Conservation (phyloP, 2,888 invertebrate genomes). For the Zootermopsis nevadensis region DNA sequence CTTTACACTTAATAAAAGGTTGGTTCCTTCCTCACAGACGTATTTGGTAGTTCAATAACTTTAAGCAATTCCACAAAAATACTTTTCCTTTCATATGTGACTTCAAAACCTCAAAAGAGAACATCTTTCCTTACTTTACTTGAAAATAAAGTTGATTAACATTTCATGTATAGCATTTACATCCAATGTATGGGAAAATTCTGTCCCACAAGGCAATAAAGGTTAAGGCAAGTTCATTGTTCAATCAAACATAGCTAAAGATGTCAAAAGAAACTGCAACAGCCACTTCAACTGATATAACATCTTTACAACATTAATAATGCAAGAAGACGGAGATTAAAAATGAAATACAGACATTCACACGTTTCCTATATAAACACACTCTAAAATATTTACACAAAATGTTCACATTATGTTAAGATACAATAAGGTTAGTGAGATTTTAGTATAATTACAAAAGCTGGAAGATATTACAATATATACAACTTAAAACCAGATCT, state of each 20-base stretch:
- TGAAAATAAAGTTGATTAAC: neutral
- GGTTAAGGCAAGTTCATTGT: slow-evolving; percentile 27
- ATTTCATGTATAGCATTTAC: no score
- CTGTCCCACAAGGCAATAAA: no score
- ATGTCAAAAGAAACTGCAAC: neutral
- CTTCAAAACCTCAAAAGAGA: neutral
- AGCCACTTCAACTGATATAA: neutral
- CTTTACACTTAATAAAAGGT: neutral
- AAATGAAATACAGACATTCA: slow-evolving; percentile 1
- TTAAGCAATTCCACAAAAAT: neutral
- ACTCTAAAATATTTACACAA: slow-evolving; percentile 18
- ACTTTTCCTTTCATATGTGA: neutral
- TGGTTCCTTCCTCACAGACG: neutral
- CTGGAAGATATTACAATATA: slow-evolving; percentile 53
- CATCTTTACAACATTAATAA: slow-evolving; percentile 11
- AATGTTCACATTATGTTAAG: neutral
- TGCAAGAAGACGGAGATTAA: neutral
- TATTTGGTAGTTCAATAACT: neutral
- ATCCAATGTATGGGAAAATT: no score
- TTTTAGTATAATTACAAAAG: slow-evolving; percentile 59
- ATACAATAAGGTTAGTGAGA: neutral
- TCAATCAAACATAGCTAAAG: slow-evolving; percentile 21
- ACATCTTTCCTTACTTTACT: neutral
- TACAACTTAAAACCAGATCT: slow-evolving; percentile 51
- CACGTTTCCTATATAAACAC: slow-evolving; percentile 7